phyloP scores from a whole-genome alignment of 2,797 vertebrate species.

The Coranthus polyacanthus region DNA sequence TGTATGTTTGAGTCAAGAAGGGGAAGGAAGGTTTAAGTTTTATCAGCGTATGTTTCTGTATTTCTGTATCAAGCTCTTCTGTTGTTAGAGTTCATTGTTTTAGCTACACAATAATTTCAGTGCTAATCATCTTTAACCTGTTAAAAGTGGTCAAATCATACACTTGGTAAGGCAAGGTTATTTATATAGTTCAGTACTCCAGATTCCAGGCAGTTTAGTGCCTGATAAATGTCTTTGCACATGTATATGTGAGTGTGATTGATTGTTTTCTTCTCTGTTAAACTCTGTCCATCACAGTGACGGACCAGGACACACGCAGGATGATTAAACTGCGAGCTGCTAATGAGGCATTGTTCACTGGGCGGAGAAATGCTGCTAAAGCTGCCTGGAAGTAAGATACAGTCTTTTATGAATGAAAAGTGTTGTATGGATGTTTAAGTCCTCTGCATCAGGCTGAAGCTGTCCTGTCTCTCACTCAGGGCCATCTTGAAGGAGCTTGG shows the following conservation, averaged over 20 bases:
- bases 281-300: constrained; percentile 61
- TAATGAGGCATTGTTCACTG: constrained; percentile 77
- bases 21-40: too few species aligned
- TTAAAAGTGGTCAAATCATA: too few species aligned
- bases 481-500: constrained; percentile 80
- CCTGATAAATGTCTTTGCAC: too few species aligned
- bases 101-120: too few species aligned
- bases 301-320: constrained; percentile 77
- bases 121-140: too few species aligned
- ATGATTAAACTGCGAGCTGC: constrained; percentile 78
- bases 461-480: constrained; percentile 40
- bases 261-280: neutral
- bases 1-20: neutral
- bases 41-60: too few species aligned
- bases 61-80: neutral
- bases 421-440: too few species aligned
- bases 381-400: constrained; percentile 80
- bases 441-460: neutral
- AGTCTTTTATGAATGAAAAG: neutral
- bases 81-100: too few species aligned
- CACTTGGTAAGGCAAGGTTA: too few species aligned
- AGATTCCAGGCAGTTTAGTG: too few species aligned
- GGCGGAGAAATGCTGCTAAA: constrained; percentile 80
- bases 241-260: neutral
- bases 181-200: too few species aligned